Evolutionary conservation across 2,113 vertebrate genomes (phyloP), one percentile per base, ranked within the genome.

Genomic region (Heliornis fulica): DNA sequence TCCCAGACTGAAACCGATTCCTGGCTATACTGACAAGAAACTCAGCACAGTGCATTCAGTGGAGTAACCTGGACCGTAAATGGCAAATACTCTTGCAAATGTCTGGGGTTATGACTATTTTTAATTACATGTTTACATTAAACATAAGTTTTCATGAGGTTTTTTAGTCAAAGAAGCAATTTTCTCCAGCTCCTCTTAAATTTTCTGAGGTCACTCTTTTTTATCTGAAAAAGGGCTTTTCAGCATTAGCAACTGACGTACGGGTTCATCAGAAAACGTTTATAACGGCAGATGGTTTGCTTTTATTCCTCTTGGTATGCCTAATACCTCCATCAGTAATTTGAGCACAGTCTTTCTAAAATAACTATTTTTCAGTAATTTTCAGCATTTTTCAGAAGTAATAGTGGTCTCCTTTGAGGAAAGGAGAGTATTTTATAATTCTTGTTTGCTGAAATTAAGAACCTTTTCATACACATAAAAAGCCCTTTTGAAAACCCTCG

Each of bases 391-490:
- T 80, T 45, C 17, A 32, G 21, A 86, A 78, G 12, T 56, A 53
- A 7, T 40, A 36, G 9, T 36, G 38, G 7, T 26, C 16, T 85
- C 59, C 38, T 63, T 77, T 70, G 34, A 87, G 23, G 45, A 89
- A 77, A 84, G 12, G n/a, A 59, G 54, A 9, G 5, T 20, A 25
- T 29, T 59, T 79, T 83, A 43, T 34, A 88, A 38, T 61, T 83
- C 20, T 40, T 88, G 11, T 57, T 91, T 88, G 34, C 41, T 83
- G 40, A 81, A 91, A 91, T 80, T 90, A 83, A 83, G 53, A 82
- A 23, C 8, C 32, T 80, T 76, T 94, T 70, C 25, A 41, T 59
- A 51, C 74, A 88, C 71, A 95, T 64, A 61, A 96, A 75, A 95
- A 48, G 19, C 9, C 7, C 36, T 84, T 85, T 54, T 70, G 29